A percentile compares a stretch with the other conserved stretches of the same genome.
These are phyloP conservation scores for Meiosimyza platycephala DNA, from an alignment of 2,888 invertebrate genomes.

Conservation along the genomic window DNA sequence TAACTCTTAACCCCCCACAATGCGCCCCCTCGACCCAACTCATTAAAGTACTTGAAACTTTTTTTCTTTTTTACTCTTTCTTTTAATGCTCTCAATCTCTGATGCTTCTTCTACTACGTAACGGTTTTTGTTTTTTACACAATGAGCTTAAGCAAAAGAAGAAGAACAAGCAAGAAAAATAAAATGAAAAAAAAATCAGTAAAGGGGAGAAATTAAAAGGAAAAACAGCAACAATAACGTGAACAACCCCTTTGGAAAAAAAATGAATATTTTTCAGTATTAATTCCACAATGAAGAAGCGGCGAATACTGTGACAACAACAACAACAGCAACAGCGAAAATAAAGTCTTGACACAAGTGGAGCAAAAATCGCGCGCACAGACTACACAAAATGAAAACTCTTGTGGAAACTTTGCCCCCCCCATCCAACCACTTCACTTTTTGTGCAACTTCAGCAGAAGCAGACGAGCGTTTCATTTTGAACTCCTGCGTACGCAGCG, in stretches of 20 bases:
- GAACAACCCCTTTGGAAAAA: constrained; percentile 19
- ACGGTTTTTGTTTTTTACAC: constrained; percentile 9
- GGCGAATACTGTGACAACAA: no score
- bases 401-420: no score
- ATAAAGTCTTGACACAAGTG: no score
- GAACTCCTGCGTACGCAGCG: no score
- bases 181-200: not conserved
- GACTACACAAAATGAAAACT: no score
- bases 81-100: not conserved
- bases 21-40: not conserved
- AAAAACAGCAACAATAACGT: not conserved
- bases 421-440: no score
- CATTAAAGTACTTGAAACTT: constrained; percentile 13
- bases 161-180: not conserved
- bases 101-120: not conserved
- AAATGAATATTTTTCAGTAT: not conserved
- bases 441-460: no score
- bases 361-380: no score
- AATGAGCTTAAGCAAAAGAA: not conserved
- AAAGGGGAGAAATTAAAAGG: not conserved
- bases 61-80: not conserved
- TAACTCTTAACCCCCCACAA: not conserved
- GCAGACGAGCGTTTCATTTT: no score
- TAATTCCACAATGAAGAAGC: constrained; percentile 3
- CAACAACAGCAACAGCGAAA: no score